Evolutionary conservation across 2,888 invertebrate genomes (phyloP).

Genomic region (Dolichopus griseipennis): DNA sequence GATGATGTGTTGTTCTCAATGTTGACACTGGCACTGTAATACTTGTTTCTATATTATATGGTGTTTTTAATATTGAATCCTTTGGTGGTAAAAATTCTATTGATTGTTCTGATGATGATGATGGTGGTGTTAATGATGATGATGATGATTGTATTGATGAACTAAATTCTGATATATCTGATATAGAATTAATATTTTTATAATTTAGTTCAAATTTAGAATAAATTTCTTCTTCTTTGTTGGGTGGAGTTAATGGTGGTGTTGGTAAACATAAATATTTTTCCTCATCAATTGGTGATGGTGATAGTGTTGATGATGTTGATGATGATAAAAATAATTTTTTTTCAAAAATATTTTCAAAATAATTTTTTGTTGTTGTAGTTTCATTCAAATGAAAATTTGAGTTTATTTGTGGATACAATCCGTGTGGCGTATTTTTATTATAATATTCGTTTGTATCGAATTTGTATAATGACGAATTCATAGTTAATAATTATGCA

Average conservation of each 20-base stretch:
- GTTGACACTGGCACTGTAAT: too few species aligned
- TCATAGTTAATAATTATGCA: not conserved
- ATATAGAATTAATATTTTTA: not conserved
- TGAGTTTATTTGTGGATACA: not conserved
- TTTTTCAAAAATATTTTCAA: not conserved
- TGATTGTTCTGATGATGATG: not conserved
- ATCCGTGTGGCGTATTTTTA: not conserved
- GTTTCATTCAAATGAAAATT: not conserved
- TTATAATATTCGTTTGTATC: not conserved
- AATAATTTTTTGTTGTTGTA: not conserved
- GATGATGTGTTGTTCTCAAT: too few species aligned
- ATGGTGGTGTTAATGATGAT: not conserved
- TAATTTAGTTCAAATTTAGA: not conserved
- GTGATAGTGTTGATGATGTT: too few species aligned
- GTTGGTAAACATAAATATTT: slow-evolving; percentile 26
- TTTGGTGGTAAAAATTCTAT: too few species aligned
- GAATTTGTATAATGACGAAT: not conserved
- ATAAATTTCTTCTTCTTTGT: slow-evolving; percentile 12
- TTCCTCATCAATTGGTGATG: not conserved
- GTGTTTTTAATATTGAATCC: too few species aligned
- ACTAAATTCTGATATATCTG: not conserved
- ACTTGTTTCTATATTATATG: too few species aligned
- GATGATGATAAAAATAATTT: not conserved
- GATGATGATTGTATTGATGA: too few species aligned
- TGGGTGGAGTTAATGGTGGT: slow-evolving; percentile 24